phyloP scores from a whole-genome alignment of 2,113 vertebrate genomes.

The Triplophysa rosa region DNA sequence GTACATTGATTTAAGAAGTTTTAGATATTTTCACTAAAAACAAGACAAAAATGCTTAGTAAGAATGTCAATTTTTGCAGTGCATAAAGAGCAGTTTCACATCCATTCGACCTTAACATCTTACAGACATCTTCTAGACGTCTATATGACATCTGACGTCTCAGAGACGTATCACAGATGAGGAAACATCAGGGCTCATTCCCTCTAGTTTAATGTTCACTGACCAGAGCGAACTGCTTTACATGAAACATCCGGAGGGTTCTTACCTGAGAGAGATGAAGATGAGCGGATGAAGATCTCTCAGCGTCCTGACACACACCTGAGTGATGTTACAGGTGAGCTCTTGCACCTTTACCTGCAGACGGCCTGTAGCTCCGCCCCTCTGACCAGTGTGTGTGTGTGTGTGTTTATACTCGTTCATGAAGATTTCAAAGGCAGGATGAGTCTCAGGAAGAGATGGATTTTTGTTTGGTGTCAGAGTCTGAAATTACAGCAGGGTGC shows the following conservation, averaged over 20 bases:
- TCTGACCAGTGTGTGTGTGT: slow-evolving; percentile 20
- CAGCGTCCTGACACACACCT: slow-evolving; percentile 12
- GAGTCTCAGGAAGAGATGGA: slow-evolving; percentile 48
- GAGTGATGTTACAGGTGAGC: slow-evolving; percentile 48
- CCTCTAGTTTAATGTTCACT: no score
- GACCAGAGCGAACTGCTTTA: no score
- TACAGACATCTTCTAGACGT: no score
- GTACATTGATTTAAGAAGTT: no score
- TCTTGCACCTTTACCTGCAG: slow-evolving; percentile 36
- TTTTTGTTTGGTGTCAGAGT: slow-evolving; percentile 47
- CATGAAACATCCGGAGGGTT: background rate
- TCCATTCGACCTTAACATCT: no score
- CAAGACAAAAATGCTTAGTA: no score
- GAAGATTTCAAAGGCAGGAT: slow-evolving; percentile 48
- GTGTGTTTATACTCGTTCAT: slow-evolving; percentile 34
- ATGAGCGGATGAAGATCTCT: background rate
- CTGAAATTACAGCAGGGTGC: slow-evolving; percentile 46
- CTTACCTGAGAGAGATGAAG: background rate
- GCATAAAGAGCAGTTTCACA: no score
- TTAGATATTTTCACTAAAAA: no score
- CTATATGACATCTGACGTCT: no score
- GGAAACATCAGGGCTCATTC: no score
- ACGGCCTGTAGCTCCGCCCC: slow-evolving; percentile 26
- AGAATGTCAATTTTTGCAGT: no score
- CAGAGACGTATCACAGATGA: no score